Percentiles rank a stretch among this genome's conserved stretches.
Conservation (phyloP, 1,140 invertebrate genomes). For the Phocides pigmalion region DNA sequence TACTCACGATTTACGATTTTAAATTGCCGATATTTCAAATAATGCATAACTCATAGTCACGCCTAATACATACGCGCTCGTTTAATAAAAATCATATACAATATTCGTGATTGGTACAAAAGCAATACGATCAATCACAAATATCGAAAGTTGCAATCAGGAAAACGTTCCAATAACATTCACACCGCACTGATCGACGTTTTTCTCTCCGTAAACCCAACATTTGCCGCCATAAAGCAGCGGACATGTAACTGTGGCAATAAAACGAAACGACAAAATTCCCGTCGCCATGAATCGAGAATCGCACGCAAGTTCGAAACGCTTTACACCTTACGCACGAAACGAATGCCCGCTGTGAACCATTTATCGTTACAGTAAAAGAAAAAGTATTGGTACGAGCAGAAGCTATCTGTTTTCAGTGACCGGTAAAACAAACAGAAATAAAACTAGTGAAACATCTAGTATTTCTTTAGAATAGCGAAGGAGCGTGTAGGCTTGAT, state of each 20-base stretch:
- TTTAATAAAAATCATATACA: too few species aligned
- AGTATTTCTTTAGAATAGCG: too few species aligned
- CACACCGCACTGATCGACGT: constrained; percentile 24
- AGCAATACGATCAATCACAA: constrained; percentile 16
- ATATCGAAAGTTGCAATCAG: constrained; percentile 33
- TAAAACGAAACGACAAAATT: constrained; percentile 25
- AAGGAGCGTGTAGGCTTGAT: too few species aligned
- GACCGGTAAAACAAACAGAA: neutral
- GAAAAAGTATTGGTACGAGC: neutral
- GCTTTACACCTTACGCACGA: constrained; percentile 24
- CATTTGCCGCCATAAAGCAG: constrained; percentile 27
- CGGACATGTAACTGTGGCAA: constrained; percentile 29
- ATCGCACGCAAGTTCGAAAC: constrained; percentile 17
- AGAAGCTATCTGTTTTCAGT: neutral
- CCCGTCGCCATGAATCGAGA: constrained; percentile 23
- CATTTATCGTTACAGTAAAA: constrained; percentile 22
- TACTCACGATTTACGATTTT: too few species aligned
- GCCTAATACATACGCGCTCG: too few species aligned
- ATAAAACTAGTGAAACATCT: neutral
- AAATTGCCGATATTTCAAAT: too few species aligned
- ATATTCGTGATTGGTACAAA: constrained; percentile 4
- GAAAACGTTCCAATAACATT: constrained; percentile 31
- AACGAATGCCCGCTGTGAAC: constrained; percentile 21
- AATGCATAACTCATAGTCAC: too few species aligned
- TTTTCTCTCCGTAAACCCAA: constrained; percentile 23